phyloP scores from a whole-genome alignment of 2,888 invertebrate species.

The Heliconius ethilla region DNA sequence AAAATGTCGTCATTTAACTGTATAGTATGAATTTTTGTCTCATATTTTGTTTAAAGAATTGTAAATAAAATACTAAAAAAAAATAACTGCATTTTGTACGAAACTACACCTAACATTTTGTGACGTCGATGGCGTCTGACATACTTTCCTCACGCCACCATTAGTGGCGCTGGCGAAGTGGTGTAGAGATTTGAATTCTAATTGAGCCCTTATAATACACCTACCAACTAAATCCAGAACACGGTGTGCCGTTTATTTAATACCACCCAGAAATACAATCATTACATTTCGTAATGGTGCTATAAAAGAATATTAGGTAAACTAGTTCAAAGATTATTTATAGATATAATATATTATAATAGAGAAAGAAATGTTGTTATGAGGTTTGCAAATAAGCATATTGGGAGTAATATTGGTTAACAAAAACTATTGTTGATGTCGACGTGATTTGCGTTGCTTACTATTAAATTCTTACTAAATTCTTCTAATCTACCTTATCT shows the following conservation, averaged over 20 bases:
- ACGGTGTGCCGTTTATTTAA: conserved; percentile 28
- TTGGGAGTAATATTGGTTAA: too few species aligned
- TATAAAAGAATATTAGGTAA: conserved; percentile 4
- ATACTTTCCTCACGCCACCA: conserved; percentile 58
- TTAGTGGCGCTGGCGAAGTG: conserved; percentile 25
- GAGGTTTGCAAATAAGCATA: too few species aligned
- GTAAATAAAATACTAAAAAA: too few species aligned
- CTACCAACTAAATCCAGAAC: conserved; percentile 24
- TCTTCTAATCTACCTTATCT: too few species aligned
- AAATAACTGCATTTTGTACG: conserved; percentile 30
- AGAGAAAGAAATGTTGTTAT: too few species aligned
- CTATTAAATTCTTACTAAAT: too few species aligned
- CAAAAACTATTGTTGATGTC: too few species aligned
- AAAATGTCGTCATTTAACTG: too few species aligned
- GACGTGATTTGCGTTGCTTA: too few species aligned
- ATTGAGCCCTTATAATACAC: conserved; percentile 37
- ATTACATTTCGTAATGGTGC: conserved; percentile 18
- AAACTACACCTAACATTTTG: conserved; percentile 31
- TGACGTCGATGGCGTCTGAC: conserved; percentile 56
- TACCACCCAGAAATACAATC: conserved; percentile 32
- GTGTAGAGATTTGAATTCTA: conserved; percentile 35
- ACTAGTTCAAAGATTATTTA: conserved; percentile 10
- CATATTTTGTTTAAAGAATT: too few species aligned
- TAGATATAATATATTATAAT: conserved; percentile 2
- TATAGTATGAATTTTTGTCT: too few species aligned